Base-by-base conservation (phyloP, 2,888 invertebrate species). In the Sinopyrophorus schimmeli region DNA sequence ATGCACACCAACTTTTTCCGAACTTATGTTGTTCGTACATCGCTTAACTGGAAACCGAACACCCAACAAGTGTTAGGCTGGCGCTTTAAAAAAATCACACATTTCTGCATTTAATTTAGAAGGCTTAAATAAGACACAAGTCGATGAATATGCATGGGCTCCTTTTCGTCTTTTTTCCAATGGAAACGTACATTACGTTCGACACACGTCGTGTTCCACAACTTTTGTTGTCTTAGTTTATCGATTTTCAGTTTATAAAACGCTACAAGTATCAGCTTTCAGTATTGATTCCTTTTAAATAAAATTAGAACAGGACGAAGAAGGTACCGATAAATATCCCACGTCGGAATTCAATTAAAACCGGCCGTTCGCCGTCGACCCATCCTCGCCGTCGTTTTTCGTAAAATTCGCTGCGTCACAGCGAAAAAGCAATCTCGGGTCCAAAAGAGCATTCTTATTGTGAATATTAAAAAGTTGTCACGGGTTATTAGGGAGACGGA, bases 191-290 rank as follows among this genome's bases (percentile, higher is more conserved):
- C n/a, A n/a, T n/a, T n/a, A n/a, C n/a, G n/a, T n/a, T n/a, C n/a
- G n/a, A n/a, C n/a, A n/a, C n/a, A n/a, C n/a, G n/a, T n/a, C n/a
- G n/a, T 31, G 44, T 43, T 35, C 41, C 34, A 51, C 47, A 53
- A 48, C 39, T 47, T 46, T 44, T 50, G 46, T 47, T 53, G 53
- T 54, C 53, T 57, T 57, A 57, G 48, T 48, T 53, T 57, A 57
- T 57, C 48, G 51, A 40, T 55, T 57, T n/a, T 34, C 44, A 52
- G 42, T 43, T 48, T 53, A 47, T 42, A 50, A 54, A 55, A 39
- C 47, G 53, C 43, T 53, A 47, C 47, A 15, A 39, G 51, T 52
- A 53, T 53, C 53, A 41, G 17, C 37, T 53, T 53, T 44, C 53
- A 20, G 47, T 54, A 54, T 54, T 40, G 54, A 54, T 54, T 54